Percentiles rank a stretch among this genome's conserved stretches.
Evolutionary conservation across 2,113 vertebrate species (phyloP).

Genomic region (Pangasianodon gigas): DNA sequence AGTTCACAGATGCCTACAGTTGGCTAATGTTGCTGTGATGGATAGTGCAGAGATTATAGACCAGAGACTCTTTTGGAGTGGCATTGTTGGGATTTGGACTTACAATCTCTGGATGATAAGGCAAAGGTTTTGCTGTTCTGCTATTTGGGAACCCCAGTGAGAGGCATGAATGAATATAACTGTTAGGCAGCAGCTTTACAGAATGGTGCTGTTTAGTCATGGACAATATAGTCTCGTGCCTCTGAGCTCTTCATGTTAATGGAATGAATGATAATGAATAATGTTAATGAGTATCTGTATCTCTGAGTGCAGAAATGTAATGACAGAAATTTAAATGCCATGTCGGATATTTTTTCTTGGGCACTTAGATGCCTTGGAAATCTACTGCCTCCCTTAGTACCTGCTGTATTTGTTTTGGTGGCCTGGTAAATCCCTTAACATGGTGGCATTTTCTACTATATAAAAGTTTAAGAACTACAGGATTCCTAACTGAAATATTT

Average conservation of each 20-base stretch:
- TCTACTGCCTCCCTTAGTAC: not conserved
- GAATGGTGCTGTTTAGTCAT: not conserved
- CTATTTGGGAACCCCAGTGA: not conserved
- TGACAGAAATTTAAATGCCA: not conserved
- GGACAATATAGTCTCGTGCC: not conserved
- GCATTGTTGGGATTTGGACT: not conserved
- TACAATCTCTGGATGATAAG: not conserved
- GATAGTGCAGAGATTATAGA: not conserved
- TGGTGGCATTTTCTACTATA: not conserved
- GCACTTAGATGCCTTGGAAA: not conserved
- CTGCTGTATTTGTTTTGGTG: not conserved
- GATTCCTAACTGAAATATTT: too few species aligned
- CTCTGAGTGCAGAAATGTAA: conserved; percentile 5
- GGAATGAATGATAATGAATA: not conserved
- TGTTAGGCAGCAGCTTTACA: not conserved
- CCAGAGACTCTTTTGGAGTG: not conserved
- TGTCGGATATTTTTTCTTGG: not conserved
- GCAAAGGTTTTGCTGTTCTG: not conserved
- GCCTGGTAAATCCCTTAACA: not conserved
- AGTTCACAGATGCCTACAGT: not conserved
- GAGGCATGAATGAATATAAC: not conserved
- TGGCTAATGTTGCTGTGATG: not conserved
- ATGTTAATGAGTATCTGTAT: not conserved
- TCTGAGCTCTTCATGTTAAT: not conserved
- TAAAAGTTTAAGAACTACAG: too few species aligned